Conservation (phyloP, 2,797 vertebrate species). For the Callimico goeldii region DNA sequence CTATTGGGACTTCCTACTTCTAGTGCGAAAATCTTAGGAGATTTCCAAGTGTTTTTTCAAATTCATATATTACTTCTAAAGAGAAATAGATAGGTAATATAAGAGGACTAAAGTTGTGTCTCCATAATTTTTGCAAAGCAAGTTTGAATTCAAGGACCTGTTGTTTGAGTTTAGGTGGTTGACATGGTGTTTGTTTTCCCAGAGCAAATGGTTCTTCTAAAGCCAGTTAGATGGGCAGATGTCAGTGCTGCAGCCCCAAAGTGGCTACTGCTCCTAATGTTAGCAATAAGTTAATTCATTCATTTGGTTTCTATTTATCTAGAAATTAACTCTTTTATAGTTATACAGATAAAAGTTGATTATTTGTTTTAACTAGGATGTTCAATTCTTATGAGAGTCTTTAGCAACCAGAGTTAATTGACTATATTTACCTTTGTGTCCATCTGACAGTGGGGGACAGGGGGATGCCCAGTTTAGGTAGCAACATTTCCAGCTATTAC, state of each 20-base stretch:
- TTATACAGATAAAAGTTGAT: background rate
- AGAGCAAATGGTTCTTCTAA: background rate
- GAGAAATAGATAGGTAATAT: background rate
- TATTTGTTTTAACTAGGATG: constrained; percentile 14
- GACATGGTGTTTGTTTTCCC: background rate
- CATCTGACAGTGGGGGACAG: background rate
- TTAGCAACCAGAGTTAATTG: background rate
- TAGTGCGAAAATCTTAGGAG: background rate
- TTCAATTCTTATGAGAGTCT: constrained; percentile 5
- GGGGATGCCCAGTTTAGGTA: background rate
- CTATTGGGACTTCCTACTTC: background rate
- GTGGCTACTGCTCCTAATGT: background rate
- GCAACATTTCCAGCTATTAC: background rate
- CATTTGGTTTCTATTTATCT: constrained; percentile 22
- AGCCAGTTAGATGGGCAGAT: background rate
- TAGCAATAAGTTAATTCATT: constrained; percentile 11
- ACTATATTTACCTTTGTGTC: background rate
- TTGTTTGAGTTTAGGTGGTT: background rate
- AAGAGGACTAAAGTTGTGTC: background rate
- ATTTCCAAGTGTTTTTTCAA: background rate
- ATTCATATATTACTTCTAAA: constrained; percentile 37
- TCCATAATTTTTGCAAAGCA: background rate
- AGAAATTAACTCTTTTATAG: background rate
- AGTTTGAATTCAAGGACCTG: background rate
- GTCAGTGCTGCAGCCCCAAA: background rate